A percentile compares a stretch with the other conserved stretches of the same genome.
Evolutionary conservation across 2,888 invertebrate genomes (phyloP).

Genomic region (Sclerodermus sp.): DNA sequence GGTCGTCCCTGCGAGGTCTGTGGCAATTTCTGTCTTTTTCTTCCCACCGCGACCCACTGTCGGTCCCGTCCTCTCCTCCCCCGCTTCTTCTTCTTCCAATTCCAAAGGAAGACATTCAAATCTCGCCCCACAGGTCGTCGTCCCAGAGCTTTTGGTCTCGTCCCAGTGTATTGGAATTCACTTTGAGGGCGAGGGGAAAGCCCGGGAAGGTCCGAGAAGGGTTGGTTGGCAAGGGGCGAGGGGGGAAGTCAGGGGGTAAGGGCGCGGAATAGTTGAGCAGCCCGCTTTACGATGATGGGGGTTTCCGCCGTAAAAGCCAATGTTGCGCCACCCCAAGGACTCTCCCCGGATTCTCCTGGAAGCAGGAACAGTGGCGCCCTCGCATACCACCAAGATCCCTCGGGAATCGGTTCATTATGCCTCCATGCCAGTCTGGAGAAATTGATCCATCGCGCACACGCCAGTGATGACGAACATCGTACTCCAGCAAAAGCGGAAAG

Average conservation of each 20-base stretch:
- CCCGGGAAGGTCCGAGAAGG: slow-evolving; percentile 12
- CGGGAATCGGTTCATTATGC: slow-evolving; percentile 27
- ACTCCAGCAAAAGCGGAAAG: too few species aligned
- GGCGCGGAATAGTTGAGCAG: slow-evolving; percentile 25
- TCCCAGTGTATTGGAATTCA: slow-evolving; percentile 45
- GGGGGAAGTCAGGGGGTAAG: slow-evolving; percentile 8
- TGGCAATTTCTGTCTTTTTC: too few species aligned
- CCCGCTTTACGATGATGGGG: slow-evolving; percentile 43
- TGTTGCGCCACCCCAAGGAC: slow-evolving; percentile 31
- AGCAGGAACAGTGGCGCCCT: slow-evolving; percentile 11
- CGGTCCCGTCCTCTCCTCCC: slow-evolving; percentile 27
- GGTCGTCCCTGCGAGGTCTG: slow-evolving; percentile 11
- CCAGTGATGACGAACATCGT: too few species aligned
- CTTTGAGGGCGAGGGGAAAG: slow-evolving; percentile 24
- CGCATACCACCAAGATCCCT: slow-evolving; percentile 16
- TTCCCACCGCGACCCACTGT: not conserved
- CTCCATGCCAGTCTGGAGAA: too few species aligned
- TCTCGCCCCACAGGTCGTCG: slow-evolving; percentile 25
- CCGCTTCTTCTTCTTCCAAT: slow-evolving; percentile 31
- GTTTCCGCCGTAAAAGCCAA: slow-evolving; percentile 43
- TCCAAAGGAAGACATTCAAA: slow-evolving; percentile 41
- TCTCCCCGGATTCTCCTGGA: slow-evolving; percentile 11
- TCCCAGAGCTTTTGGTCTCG: slow-evolving; percentile 33
- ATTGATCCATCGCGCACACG: too few species aligned
- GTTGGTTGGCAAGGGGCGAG: slow-evolving; percentile 13